phyloP scores from a whole-genome alignment of 2,113 vertebrate genomes.

The Elgaria multicarinata region DNA sequence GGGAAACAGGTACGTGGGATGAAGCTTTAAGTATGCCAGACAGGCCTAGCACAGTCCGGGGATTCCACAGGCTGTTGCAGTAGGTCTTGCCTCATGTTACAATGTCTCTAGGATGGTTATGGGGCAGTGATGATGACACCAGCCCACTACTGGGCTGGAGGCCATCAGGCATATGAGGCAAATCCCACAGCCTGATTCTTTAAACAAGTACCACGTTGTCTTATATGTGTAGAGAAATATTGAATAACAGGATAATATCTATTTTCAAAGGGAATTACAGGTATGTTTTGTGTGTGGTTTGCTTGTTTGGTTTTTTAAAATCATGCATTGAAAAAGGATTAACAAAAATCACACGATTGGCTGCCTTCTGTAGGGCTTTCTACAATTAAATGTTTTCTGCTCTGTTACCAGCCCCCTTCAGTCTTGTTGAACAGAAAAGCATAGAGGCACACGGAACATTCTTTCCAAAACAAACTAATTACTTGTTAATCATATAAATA shows the following conservation, averaged over 20 bases:
- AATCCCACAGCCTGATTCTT: not conserved
- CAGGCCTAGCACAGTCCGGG: not conserved
- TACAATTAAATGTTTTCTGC: slow-evolving; percentile 10
- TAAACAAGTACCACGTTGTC: not conserved
- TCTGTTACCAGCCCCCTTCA: slow-evolving; percentile 43
- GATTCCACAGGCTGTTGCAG: not conserved
- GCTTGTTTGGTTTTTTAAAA: not conserved
- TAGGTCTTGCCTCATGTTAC: not conserved
- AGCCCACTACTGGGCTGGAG: not conserved
- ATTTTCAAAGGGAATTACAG: not conserved
- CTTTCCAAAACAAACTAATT: slow-evolving; percentile 32
- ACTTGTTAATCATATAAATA: slow-evolving; percentile 30
- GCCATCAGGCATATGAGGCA: not conserved
- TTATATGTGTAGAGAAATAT: not conserved
- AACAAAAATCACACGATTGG: not conserved
- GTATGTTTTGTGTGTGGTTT: no score
- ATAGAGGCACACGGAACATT: not conserved
- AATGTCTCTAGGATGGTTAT: not conserved
- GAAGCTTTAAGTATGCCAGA: not conserved
- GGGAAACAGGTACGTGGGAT: no score
- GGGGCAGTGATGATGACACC: not conserved
- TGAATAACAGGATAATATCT: not conserved
- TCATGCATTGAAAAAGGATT: not conserved
- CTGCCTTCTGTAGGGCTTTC: not conserved
- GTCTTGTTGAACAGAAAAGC: slow-evolving; percentile 38